Percentiles rank a stretch among this genome's conserved stretches.
These are phyloP conservation scores for Arrhamphus sclerolepis DNA, from an alignment of 2,797 vertebrate species.

Conservation along the genomic window DNA sequence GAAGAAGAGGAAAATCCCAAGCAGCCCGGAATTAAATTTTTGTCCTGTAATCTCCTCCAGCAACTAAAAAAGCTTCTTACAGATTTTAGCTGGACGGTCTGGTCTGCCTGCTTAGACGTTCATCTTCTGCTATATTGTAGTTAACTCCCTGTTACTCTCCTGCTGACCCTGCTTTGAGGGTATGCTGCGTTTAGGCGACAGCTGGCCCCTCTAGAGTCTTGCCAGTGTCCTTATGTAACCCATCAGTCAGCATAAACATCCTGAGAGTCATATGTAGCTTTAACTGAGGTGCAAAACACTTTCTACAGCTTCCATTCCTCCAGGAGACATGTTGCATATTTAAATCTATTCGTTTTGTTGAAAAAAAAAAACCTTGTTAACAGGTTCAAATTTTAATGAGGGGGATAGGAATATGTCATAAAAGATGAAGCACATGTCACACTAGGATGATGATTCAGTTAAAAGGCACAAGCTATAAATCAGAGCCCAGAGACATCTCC, in stretches of 20 bases:
- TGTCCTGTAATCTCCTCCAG: slow-evolving; percentile 44
- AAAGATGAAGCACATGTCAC: slow-evolving; percentile 16
- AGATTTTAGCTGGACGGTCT: slow-evolving; percentile 23
- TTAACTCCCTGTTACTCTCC: slow-evolving; percentile 29
- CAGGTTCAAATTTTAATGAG: slow-evolving; percentile 17
- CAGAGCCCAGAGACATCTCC: slow-evolving; percentile 50
- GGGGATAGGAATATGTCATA: slow-evolving; percentile 1
- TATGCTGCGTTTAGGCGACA: slow-evolving; percentile 54
- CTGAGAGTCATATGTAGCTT: slow-evolving; percentile 28
- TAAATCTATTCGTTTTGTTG: slow-evolving; percentile 8
- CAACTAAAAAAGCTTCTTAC: slow-evolving; percentile 48
- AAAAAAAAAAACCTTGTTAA: slow-evolving; percentile 11
- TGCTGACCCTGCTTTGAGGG: slow-evolving; percentile 32
- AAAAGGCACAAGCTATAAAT: slow-evolving; percentile 47
- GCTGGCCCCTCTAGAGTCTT: slow-evolving; percentile 58
- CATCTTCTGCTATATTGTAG: slow-evolving; percentile 25
- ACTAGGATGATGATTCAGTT: slow-evolving; percentile 40
- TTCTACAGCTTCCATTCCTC: neutral
- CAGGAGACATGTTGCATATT: slow-evolving; percentile 30
- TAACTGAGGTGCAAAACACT: slow-evolving; percentile 20
- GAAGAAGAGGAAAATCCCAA: slow-evolving; percentile 32
- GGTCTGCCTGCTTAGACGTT: slow-evolving; percentile 33
- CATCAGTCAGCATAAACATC: slow-evolving; percentile 51
- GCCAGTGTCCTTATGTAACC: slow-evolving; percentile 63
- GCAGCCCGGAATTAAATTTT: slow-evolving; percentile 42